Evolutionary conservation across 2,888 invertebrate species (phyloP), one percentile per base, ranked within the genome.

Genomic region (Drosophila imparisetae): DNA sequence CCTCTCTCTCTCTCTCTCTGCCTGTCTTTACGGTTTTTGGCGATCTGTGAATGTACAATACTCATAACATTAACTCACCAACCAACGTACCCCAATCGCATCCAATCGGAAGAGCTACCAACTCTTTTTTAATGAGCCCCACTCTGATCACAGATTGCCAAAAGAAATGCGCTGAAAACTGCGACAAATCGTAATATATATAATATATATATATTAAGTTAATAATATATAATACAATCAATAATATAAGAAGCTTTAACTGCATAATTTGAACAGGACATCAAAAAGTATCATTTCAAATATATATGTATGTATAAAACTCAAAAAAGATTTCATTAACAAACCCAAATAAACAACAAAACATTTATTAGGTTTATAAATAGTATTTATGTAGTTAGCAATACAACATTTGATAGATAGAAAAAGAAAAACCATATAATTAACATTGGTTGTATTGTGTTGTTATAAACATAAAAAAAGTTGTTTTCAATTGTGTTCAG

Each of bases 1-100:
- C 27, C 11, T 6, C 21, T 36, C 42, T 21, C 42, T 21, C 42
- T 13, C 45, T 45, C 45, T 21, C 21, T 4, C 3, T 11, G 6
- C 1, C 10, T 24, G 32, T 10, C 10, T 24, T 36, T 30, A 40
- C 6, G 40, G 38, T 62, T 65, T 78, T 77, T 69, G 72, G 75
- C 72, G 68, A 76, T 75, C 74, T 64, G 40, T 30, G 68, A 69
- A 65, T 71, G 80, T 71, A 50, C 72, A 77, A 85, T 81, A 86
- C 86, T 86, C 85, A 80, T 86, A 85, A 86, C 83, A 86, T 57
- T 86, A 86, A 85, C 73, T 86, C 83, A 85, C 70, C 27, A 65
- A 60, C 50, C 48, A 24, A 8, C 21, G 18, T 30, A 29, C 21
- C 24, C 30, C 66, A 50, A 55, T 42, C 57, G 27, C 36, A 54